Evolutionary conservation across 2,113 vertebrate species (phyloP), one percentile per base, ranked within the genome.

Genomic region (Panurus biarmicus): DNA sequence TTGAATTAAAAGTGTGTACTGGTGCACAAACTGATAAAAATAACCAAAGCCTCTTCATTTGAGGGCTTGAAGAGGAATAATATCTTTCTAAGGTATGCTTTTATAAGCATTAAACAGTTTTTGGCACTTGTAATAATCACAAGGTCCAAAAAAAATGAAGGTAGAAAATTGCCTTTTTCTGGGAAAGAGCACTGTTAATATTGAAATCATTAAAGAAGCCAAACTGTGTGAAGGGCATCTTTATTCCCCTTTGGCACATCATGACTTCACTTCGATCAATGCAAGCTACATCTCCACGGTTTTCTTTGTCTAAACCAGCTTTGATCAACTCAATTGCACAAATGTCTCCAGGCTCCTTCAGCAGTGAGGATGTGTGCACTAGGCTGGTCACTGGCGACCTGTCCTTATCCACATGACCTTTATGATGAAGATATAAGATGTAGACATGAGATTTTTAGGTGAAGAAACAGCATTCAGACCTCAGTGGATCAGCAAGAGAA

Each of bases 111-210:
- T 94, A 89, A 96, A 82, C 66, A 87, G 48, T n/a, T 95, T 95
- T 95, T 87, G 94, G 94, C 94, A 74, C 78, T 89, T 3, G 7
- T 48, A 56, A 83, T 93, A 83, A 95, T 91, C 79, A 44, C 56
- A 56, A 84, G 51, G 64, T 94, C 85, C 74, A 95, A 91, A 95
- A 95, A 95, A 94, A 51, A 6, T 1, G 3, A 83, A 91, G 71
- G 85, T 93, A 83, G 93, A 95, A 95, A 95, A 94, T 95, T 91
- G 74, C 44, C 56, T 91, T 95, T 94, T 97, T 93, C 94, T 95
- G 95, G 94, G 87, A 95, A 95, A 96, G 56, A 93, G 24, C 64
- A 56, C 75, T 80, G 91, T 93, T 95, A 94, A 94, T 94, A 95
- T 89, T 93, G 89, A 94, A 96, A 93, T 94, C 87, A 66, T 94